Evolutionary conservation across 2,888 invertebrate species (phyloP).

Genomic region (Lamproptera curius): DNA sequence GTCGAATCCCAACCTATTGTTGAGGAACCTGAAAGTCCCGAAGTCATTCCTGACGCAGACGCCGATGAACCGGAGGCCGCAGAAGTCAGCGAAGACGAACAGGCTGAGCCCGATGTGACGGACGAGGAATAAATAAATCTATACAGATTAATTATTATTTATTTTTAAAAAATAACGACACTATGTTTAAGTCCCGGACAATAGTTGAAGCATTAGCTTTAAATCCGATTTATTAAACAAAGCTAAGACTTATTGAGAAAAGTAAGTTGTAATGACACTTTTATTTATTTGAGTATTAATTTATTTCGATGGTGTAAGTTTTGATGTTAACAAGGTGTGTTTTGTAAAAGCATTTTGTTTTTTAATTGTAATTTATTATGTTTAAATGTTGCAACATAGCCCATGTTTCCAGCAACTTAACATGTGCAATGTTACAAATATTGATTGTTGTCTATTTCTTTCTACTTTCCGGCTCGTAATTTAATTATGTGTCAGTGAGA

Average conservation of each 20-base stretch:
- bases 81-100: constrained; percentile 68
- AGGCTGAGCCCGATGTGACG: constrained; percentile 72
- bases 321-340: too few relatives aligned
- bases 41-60: constrained; percentile 45
- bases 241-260: too few relatives aligned
- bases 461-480: constrained; percentile 59
- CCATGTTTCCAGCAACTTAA: constrained; percentile 42
- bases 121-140: constrained; percentile 62
- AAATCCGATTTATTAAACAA: not conserved
- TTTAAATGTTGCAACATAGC: constrained; percentile 44
- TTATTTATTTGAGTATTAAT: too few relatives aligned
- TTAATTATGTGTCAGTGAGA: constrained; percentile 56
- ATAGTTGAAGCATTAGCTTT: not conserved
- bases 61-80: constrained; percentile 49
- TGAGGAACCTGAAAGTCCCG: constrained; percentile 71
- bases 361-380: constrained; percentile 23
- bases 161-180: too few relatives aligned
- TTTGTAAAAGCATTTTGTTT: constrained; percentile 43
- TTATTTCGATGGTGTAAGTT: too few relatives aligned
- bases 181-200: constrained; percentile 1
- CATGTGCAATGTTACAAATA: constrained; percentile 57
- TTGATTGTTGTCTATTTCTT: constrained; percentile 25
- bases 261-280: too few relatives aligned
- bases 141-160: not conserved
- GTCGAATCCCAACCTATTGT: constrained; percentile 63